Percentiles rank a stretch among this genome's conserved stretches.
Evolutionary conservation across 2,888 invertebrate species (phyloP).

Genomic region (Ornithoptera priamus): DNA sequence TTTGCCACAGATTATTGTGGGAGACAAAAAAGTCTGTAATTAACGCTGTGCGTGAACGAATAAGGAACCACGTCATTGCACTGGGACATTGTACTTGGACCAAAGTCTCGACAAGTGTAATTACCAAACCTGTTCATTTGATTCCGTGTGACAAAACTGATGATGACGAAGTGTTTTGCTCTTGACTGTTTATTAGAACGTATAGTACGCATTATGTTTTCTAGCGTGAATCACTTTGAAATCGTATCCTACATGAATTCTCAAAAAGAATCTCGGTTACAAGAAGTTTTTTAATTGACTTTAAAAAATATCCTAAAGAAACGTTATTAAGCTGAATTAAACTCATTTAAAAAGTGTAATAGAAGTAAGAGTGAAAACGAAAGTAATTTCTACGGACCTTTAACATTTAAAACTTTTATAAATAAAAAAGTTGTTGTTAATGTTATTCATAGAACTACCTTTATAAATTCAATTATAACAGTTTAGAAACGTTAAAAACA

Average conservation of each 20-base stretch:
- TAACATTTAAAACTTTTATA: no score
- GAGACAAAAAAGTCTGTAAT: conserved; percentile 13
- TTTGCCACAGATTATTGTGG: conserved; percentile 7
- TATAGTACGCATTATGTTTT: conserved; percentile 5
- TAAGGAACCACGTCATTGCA: conserved; percentile 25
- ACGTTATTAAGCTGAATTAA: no score
- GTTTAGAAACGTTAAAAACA: not conserved
- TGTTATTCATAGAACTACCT: no score
- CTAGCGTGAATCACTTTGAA: not conserved
- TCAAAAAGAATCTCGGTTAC: no score
- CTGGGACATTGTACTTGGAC: conserved; percentile 6
- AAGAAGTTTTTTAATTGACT: no score
- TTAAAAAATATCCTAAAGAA: no score
- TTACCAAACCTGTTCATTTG: conserved; percentile 8
- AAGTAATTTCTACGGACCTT: no score
- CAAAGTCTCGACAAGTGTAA: conserved; percentile 15
- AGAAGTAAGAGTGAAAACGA: no score
- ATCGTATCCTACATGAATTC: no score
- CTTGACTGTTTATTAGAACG: conserved; percentile 10
- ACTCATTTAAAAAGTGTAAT: no score
- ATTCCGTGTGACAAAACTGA: conserved; percentile 15
- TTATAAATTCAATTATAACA: not conserved
- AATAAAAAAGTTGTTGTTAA: no score
- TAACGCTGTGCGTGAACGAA: conserved; percentile 21
- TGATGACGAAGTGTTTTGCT: conserved; percentile 23